These are phyloP conservation scores for Chaetura pelagica DNA, from an alignment of 2,113 vertebrate species.

Conservation along the genomic window DNA sequence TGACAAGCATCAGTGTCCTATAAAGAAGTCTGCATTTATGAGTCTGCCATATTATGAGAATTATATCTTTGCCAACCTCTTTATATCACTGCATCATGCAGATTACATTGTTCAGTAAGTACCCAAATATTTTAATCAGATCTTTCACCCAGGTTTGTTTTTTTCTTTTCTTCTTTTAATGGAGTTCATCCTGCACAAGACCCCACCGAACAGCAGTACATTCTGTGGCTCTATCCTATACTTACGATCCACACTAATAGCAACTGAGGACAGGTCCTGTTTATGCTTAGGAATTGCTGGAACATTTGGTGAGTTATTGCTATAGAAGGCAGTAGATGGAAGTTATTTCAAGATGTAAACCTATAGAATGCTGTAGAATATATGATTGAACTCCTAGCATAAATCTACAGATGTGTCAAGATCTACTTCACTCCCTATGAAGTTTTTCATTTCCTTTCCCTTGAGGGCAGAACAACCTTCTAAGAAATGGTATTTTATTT, in stretches of 20 bases:
- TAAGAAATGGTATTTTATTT: conserved; percentile 1
- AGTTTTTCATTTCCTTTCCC: conserved; percentile 10
- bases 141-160: background rate
- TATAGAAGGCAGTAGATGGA: background rate
- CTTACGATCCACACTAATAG: background rate
- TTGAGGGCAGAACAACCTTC: background rate
- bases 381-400: background rate
- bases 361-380: background rate
- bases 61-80: background rate
- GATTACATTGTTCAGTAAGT: background rate
- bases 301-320: background rate
- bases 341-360: background rate
- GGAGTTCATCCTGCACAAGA: background rate
- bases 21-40: background rate
- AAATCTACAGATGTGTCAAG: background rate
- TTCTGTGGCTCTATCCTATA: background rate
- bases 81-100: background rate
- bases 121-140: conserved; percentile 12
- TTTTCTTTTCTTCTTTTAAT: background rate
- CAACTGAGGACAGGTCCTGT: background rate
- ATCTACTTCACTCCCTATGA: background rate
- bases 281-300: background rate
- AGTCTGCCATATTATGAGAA: background rate
- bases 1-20: background rate
- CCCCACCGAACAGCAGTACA: background rate